Evolutionary conservation across 2,113 vertebrate genomes (phyloP), one percentile per base, ranked within the genome.

Genomic region (Electrona antarctica): DNA sequence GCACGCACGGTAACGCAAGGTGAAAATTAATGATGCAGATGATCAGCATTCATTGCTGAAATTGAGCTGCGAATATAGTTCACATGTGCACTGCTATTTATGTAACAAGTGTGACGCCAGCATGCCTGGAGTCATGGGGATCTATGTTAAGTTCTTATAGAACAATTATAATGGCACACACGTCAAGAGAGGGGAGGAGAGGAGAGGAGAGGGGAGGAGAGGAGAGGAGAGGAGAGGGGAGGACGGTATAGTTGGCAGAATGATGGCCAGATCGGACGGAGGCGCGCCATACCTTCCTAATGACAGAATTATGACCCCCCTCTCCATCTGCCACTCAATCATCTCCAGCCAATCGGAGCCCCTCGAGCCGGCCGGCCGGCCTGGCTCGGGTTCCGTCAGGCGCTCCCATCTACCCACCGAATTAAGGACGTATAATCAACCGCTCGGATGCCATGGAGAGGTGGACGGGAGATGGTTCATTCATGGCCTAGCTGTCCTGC

Each of bases 271-370:
- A 72, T 73, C 52, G 78, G 55, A 80, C 15, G 8, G 29, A 61
- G 76, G 72, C 69, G 28, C 41, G 66, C 66, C 64, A 21, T 21
- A 73, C 48, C 49, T 28, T 80, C 50, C 87, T 90, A 89, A 91
- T 84, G 87, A 56, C 66, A 87, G 56, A 91, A 90, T 86, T 58
- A 91, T 87, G 82, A 81, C 77, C 52, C 47, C 0, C 28, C 83
- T 56, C 33, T 84, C 88, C 90, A 86, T 89, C 90, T 88, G 90
- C 83, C 86, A 81, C 79, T 90, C 83, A 85, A 77, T 89, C 85
- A 86, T 46, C 66, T 61, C 52, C 73, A 80, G 66, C 85, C 84
- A 89, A 87, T 91, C 82, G 12, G 68, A 71, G 74, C 62, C 9
- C 15, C n/a, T 69, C 21, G 21, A 21, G 21, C 66, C 77, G 3